phyloP scores from a whole-genome alignment of 2,888 invertebrate species.

The Nebria brevicollis region DNA sequence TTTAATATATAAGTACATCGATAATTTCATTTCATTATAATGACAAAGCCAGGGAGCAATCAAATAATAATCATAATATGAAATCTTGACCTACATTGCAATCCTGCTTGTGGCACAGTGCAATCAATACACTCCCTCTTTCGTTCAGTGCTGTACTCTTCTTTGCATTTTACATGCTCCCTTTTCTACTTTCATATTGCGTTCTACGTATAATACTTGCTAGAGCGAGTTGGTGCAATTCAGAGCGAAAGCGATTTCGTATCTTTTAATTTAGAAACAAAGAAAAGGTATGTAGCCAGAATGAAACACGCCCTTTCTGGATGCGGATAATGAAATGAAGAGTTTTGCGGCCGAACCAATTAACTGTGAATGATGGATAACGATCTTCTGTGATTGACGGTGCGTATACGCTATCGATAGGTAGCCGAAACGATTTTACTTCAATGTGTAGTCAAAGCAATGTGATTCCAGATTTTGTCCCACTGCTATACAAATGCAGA shows the following conservation, averaged over 20 bases:
- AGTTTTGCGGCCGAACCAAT: slow-evolving; percentile 4
- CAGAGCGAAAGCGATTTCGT: not conserved
- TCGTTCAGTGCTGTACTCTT: slow-evolving; percentile 4
- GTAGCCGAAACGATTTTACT: not conserved
- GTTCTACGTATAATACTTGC: not conserved
- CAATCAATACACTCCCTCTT: slow-evolving; percentile 4
- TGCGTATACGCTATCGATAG: not conserved
- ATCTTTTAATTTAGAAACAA: slow-evolving; percentile 2
- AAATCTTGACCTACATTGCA: slow-evolving; percentile 60
- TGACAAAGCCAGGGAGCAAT: slow-evolving; percentile 27
- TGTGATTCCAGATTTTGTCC: not conserved
- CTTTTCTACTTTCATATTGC: not conserved
- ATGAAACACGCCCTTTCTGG: slow-evolving; percentile 50
- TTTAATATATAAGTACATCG: not conserved
- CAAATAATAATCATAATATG: slow-evolving; percentile 39
- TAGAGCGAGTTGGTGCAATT: not conserved
- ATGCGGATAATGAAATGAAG: slow-evolving; percentile 48
- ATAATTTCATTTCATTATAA: not conserved
- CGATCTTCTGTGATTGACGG: slow-evolving; percentile 6
- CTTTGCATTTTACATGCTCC: slow-evolving; percentile 3
- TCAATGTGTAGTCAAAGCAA: not conserved
- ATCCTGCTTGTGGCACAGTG: slow-evolving; percentile 15
- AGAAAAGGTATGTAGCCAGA: slow-evolving; percentile 7
- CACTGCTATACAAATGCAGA: not conserved
- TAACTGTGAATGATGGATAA: slow-evolving; percentile 13